Evolutionary conservation across 2,113 vertebrate genomes (phyloP), one percentile per base, ranked within the genome.

Genomic region (Agelaius phoeniceus): DNA sequence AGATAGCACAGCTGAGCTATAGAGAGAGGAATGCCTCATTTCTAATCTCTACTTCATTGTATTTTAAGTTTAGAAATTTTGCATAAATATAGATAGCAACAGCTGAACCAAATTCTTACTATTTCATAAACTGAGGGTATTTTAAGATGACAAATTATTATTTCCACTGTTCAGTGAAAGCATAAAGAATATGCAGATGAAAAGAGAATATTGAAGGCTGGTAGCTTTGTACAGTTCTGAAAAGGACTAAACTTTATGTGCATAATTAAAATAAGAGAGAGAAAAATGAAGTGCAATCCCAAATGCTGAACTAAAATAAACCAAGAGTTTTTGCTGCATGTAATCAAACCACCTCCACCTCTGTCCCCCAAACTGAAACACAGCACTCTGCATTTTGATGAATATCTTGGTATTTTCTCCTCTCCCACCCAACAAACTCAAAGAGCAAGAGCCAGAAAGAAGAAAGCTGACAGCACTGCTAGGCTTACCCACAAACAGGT

Each of bases 401-500:
- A 80, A 51, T 22, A 51, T 30, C 43, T 41, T 51, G n/a, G 11
- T 11, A 63, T 71, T 77, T 89, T 71, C 26, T 71, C 35, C 48
- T 69, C 55, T 92, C 52, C 33, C n/a, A 9, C 24, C 11, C 35
- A 86, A 75, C 18, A 89, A 94, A 78, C 16, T 30, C 43, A 48
- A 83, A 73, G 23, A 85, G 26, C 33, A 91, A 86, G 11, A 68
- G 16, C 10, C 55, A 80, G 33, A 72, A 72, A 83, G 30, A 71
- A 91, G 14, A 78, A 78, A 91, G 51, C 19, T 65, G 68, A 83
- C 27, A 35, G 51, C 48, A 75, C 28, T 46, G 26, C 41, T 88
- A 65, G 65, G 61, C 98, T 98, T 96, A 99, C 98, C 98, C 98
- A 96, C 98, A 98, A 91, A 98, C 96, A 95, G 98, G 98, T 62